Conservation (phyloP, 1,140 invertebrate genomes). For the Microplitis mediator region DNA sequence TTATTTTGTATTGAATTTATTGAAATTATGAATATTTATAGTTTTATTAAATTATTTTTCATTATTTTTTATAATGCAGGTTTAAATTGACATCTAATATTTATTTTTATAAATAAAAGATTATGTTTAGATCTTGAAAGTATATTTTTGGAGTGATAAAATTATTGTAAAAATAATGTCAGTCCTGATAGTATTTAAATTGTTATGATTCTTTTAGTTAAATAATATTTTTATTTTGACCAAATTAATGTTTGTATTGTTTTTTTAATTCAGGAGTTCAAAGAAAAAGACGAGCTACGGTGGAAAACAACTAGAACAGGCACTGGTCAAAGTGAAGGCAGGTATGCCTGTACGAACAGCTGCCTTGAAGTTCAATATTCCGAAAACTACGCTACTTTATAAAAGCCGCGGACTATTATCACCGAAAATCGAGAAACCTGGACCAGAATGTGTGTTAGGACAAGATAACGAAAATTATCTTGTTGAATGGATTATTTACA, state of each 20-base stretch:
- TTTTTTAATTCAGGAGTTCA: background rate
- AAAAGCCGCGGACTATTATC: background rate
- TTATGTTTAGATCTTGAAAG: background rate
- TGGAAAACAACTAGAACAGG: background rate
- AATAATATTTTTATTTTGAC: background rate
- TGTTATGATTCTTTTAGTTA: background rate
- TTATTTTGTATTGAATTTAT: no score
- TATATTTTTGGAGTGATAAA: background rate
- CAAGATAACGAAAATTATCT: constrained; percentile 17
- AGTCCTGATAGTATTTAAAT: background rate
- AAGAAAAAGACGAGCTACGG: background rate
- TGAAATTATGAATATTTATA: background rate
- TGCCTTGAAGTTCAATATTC: background rate
- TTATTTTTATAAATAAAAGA: background rate
- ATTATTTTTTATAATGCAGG: background rate
- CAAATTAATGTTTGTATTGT: background rate
- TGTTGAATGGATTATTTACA: constrained; percentile 27
- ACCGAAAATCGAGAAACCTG: background rate
- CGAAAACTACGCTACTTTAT: background rate
- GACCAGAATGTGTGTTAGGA: background rate
- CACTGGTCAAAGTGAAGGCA: background rate
- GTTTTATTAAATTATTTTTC: background rate
- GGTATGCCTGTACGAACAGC: background rate
- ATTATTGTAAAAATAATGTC: background rate
- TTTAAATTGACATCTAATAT: background rate